Evolutionary conservation across 2,797 vertebrate species (phyloP), one percentile per base, ranked within the genome.

Genomic region (Centroberyx gerrardi): DNA sequence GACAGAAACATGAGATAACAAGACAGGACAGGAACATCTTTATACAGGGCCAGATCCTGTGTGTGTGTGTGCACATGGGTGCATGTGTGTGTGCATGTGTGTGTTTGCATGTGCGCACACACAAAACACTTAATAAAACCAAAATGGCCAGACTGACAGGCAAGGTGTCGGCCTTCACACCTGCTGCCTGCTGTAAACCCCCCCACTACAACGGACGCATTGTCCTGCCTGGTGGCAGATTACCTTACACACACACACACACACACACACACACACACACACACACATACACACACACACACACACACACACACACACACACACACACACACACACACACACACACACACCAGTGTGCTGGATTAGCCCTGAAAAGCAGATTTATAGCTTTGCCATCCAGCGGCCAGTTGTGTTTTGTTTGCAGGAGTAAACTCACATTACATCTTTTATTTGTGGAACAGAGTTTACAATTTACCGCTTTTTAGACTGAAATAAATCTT

Each of bases 111-210:
- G 65, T 73, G 55, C 63, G 61, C 68, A 72, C 73, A 44, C 36
- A 29, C 36, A 69, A 28, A 80, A 66, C 69, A 82, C 76, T 84
- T 83, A 79, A 81, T 80, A 76, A 80, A 78, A 53, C 60, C 29
- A 62, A 75, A 84, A 55, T 60, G 68, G 80, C 70, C 58, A 68
- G 76, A 75, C 68, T 90, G 89, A 93, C 87, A 92, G 84, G 28
- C 51, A 40, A 2, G 85, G 87, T 78, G 89, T 81, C 81, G 81
- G 79, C 90, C 89, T 93, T 95, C 95, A 95, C 95, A 96, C 96
- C 96, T 97, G 96, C 94, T 95, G 90, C 83, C 62, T 88, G 88
- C 85, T 89, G 91, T 95, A 95, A 96, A 92, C 94, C 92, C 93
- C 87, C 90, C 90, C 91, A 80, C 91, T 79, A 96, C 95, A 95